Evolutionary conservation across 1,140 invertebrate genomes (phyloP), one percentile per base, ranked within the genome.

Genomic region (Drosophila tsacasi): DNA sequence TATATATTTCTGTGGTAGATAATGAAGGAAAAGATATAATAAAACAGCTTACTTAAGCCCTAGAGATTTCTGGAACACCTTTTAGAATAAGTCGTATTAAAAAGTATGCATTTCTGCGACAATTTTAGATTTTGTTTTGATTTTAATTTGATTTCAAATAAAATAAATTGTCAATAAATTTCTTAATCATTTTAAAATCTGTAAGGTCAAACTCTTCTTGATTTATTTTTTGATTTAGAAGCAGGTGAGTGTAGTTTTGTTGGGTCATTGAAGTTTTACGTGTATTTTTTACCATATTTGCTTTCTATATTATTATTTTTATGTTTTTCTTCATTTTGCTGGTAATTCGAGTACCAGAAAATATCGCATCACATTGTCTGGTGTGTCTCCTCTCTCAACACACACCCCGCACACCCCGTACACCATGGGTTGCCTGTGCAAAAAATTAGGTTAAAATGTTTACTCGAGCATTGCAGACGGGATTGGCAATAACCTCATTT

Each of bases 391-490:
- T 46, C 35, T 60, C 35, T n/a, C 62, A 37, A 64, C 15, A 40
- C 40, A 54, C 50, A 19, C 49, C 17, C 21, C n/a, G 32, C n/a
- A 7, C 57, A n/a, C 42, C 27, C 25, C 42, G 32, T 23, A 25
- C 47, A 37, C 52, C 32, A 32, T 37, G 52, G 32, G 21, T 35
- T 55, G 52, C 62, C 59, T 55, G 37, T 32, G 47, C 58, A 54
- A 58, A 67, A 79, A 79, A 79, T 79, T 79, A 79, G 76, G 76
- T 79, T 79, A 80, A 80, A 80, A 80, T 75, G 69, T 62, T 71
- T 67, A 83, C 81, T 72, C 59, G 62, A 68, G 65, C 57, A 63
- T 79, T 82, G 82, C 74, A 76, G 72, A 76, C 79, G 66, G 76
- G 64, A 79, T 79, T 79, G 76, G 60, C 77, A 75, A 62, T 77